Evolutionary conservation across 92 coral and sea anemone genomes (phyloP), one percentile per base, ranked within the genome.

Genomic region (Epizoanthus illoricatus): DNA sequence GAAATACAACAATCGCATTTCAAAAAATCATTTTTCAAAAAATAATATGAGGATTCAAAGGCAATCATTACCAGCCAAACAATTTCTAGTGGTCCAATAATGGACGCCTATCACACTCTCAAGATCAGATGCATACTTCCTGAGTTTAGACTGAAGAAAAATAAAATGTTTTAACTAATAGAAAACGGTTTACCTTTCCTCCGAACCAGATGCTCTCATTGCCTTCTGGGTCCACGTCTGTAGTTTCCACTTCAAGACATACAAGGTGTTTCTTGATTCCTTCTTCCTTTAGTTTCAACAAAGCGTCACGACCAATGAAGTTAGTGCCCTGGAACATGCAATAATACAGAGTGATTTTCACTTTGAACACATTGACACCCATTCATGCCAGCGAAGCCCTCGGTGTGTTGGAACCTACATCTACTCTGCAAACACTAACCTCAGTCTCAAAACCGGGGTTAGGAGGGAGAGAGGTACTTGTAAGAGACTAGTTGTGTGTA

Each of bases 201-300:
- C 97, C 93, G 88, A 93, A 92, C 98, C 98, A 95, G 33, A 95
- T 91, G 24, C 92, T 72, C 75, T 95, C 98, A 65, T 95, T 94
- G 52, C 98, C 98, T 75, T 95, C 98, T 0, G 98, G 98, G 65
- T 95, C 98, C 36, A 88, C 94, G 56, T 95, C 98, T 20, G 88
- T 93, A 20, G 98, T 95, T 40, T 95, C 98, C 6, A 95, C 94
- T 0, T 94, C 90, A 85, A 95, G 84, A 69, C 92, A 86, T 4
- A 95, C 94, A 7, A 92, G 89, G 45, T 90, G 90, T 63, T 88
- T 87, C 69, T 87, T 88, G 71, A 95, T 82, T 23, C 98, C 98
- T 9, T 89, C 91, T 47, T 93, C 94, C 73, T 91, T 91, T 69
- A 88, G 91, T 64, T 88, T 88, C 58, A 89, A 84, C 70, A 95